A percentile compares a stretch with the other conserved stretches of the same genome.
Conservation (phyloP, 1,140 invertebrate species). For the Megathymus violae region DNA sequence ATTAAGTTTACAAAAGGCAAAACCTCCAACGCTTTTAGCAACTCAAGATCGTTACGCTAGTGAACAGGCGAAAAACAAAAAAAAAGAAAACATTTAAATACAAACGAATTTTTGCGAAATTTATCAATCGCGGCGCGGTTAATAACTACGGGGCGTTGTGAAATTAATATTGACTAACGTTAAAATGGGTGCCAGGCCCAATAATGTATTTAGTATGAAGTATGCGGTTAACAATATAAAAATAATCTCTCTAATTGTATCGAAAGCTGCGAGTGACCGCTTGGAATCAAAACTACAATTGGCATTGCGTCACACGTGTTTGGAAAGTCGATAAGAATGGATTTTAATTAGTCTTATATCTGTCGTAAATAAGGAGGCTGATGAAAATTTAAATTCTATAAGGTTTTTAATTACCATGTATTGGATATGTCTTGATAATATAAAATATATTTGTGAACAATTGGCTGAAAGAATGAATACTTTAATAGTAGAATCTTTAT, state of each 20-base stretch:
- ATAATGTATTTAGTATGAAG: slow-evolving; percentile 1
- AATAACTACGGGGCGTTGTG: slow-evolving; percentile 13
- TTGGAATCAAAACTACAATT: slow-evolving; percentile 16
- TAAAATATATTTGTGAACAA: no score
- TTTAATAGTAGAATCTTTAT: no score
- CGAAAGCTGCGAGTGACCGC: not conserved
- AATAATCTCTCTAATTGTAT: not conserved
- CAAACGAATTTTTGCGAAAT: slow-evolving; percentile 22
- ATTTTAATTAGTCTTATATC: not conserved
- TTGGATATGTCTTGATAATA: not conserved
- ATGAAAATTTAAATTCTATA: not conserved
- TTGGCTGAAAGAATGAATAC: no score
- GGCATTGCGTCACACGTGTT: not conserved
- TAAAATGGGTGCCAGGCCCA: not conserved
- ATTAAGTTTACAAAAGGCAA: slow-evolving; percentile 13
- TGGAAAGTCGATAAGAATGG: not conserved
- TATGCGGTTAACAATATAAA: slow-evolving; percentile 25
- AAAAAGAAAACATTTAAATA: slow-evolving; percentile 12
- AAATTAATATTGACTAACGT: slow-evolving; percentile 22
- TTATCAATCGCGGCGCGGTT: slow-evolving; percentile 3
- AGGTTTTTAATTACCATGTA: not conserved
- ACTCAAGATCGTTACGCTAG: slow-evolving; percentile 1
- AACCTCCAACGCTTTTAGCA: slow-evolving; percentile 2
- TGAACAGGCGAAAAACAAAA: slow-evolving; percentile 11
- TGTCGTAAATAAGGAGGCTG: not conserved